A percentile compares a stretch with the other conserved stretches of the same genome.
Conservation (phyloP, 1,140 invertebrate species). For the Globodera rostochiensis region DNA sequence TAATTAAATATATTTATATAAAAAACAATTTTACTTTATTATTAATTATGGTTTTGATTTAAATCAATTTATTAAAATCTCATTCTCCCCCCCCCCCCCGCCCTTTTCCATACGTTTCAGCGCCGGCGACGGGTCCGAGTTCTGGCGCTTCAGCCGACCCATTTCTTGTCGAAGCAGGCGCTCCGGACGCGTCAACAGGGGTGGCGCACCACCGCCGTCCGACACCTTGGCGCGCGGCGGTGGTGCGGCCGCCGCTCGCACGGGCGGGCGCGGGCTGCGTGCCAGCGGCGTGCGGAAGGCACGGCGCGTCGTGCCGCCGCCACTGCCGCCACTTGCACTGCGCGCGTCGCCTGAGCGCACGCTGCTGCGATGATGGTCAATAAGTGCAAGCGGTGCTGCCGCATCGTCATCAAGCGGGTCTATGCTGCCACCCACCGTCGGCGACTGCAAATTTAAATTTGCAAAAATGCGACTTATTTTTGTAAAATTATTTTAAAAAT, state of each 20-base stretch:
- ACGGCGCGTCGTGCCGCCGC: no score
- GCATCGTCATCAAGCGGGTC: neutral
- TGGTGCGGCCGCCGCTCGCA: neutral
- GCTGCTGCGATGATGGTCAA: neutral
- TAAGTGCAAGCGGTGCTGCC: no score
- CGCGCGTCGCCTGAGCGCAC: neutral
- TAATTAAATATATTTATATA: no score
- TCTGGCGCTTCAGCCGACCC: conserved; percentile 1
- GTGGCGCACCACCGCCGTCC: neutral
- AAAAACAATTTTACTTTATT: no score
- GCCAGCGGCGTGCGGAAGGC: no score
- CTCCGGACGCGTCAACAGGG: neutral
- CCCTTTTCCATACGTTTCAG: neutral
- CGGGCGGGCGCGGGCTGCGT: neutral
- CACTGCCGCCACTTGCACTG: neutral
- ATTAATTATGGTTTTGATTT: no score
- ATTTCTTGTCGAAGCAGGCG: conserved; percentile 10
- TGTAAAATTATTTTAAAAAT: no score
- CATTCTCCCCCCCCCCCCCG: neutral
- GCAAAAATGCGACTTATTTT: no score
- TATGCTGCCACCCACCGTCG: neutral
- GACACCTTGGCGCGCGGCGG: neutral
- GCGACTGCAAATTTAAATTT: neutral
- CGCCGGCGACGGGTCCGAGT: conserved; percentile 21
- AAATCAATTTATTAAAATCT: neutral